Conservation (phyloP, 2,888 invertebrate genomes). For the Pediacus dermestoides region DNA sequence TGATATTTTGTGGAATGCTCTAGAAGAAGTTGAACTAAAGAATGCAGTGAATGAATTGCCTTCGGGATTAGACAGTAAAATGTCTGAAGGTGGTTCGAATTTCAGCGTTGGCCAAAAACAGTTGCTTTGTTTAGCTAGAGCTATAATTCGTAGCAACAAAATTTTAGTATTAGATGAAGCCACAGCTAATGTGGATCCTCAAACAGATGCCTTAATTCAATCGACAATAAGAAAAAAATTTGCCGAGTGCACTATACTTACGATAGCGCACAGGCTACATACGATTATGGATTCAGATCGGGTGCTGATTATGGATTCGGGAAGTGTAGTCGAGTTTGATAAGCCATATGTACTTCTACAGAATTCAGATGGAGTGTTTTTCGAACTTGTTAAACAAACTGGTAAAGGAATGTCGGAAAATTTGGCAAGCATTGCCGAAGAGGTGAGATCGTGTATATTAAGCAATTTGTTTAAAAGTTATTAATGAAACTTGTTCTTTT, state of each 20-base stretch:
- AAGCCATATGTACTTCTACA: constrained; percentile 67
- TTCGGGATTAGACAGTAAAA: constrained; percentile 62
- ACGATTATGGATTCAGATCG: constrained; percentile 84
- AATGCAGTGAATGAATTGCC: constrained; percentile 61
- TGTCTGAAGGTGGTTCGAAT: constrained; percentile 66
- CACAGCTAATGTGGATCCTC: constrained; percentile 77
- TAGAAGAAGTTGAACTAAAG: constrained; percentile 81
- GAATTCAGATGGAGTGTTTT: constrained; percentile 32
- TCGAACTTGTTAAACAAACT: constrained; percentile 63
- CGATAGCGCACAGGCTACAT: constrained; percentile 79
- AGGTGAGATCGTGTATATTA: too few species aligned
- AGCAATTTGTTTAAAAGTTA: too few species aligned
- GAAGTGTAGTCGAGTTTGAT: constrained; percentile 70
- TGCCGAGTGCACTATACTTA: constrained; percentile 73
- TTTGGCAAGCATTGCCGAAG: constrained; percentile 31
- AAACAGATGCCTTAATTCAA: constrained; percentile 75
- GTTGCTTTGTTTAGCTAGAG: constrained; percentile 67
- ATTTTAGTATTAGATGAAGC: constrained; percentile 61
- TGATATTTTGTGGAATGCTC: constrained; percentile 73
- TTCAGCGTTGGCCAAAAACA: constrained; percentile 58
- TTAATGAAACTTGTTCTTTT: too few species aligned
- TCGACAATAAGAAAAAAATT: constrained; percentile 72
- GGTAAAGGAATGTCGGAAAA: constrained; percentile 49
- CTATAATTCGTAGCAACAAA: constrained; percentile 50
- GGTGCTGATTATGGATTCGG: constrained; percentile 77